A percentile compares a stretch with the other conserved stretches of the same genome.
Conservation (phyloP, 2,888 invertebrate species). For the Tineola bisselliella region DNA sequence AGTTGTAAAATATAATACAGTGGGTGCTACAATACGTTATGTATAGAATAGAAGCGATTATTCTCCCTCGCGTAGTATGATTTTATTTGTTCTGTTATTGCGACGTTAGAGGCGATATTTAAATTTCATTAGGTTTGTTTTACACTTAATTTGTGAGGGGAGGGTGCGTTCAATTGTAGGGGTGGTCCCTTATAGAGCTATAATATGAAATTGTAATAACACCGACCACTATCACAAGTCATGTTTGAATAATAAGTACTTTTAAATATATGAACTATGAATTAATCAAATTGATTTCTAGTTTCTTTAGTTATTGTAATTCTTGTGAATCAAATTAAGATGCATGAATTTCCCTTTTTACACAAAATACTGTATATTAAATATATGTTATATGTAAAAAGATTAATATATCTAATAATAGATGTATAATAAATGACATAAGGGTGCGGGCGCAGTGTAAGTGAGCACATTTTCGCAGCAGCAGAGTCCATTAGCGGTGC, state of each 20-base stretch:
- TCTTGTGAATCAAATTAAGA: background rate
- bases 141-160: conserved; percentile 68
- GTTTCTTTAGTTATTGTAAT: background rate
- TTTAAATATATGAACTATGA: conserved; percentile 18
- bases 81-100: conserved; percentile 67
- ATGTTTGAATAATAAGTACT: conserved; percentile 50
- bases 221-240: background rate
- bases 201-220: background rate
- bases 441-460: conserved; percentile 27
- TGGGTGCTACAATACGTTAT: background rate
- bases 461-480: conserved; percentile 58
- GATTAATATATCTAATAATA: no score
- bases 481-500: conserved; percentile 65
- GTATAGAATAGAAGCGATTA: conserved; percentile 24
- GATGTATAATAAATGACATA: conserved; percentile 1
- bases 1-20: background rate
- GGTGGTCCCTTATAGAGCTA: conserved; percentile 48
- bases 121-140: conserved; percentile 69
- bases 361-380: no score
- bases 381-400: no score
- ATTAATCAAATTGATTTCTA: conserved; percentile 27
- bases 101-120: conserved; percentile 57
- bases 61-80: conserved; percentile 56
- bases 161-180: conserved; percentile 39
- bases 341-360: background rate